Conservation (phyloP, 2,113 vertebrate species). For the Coracopsis vasa region DNA sequence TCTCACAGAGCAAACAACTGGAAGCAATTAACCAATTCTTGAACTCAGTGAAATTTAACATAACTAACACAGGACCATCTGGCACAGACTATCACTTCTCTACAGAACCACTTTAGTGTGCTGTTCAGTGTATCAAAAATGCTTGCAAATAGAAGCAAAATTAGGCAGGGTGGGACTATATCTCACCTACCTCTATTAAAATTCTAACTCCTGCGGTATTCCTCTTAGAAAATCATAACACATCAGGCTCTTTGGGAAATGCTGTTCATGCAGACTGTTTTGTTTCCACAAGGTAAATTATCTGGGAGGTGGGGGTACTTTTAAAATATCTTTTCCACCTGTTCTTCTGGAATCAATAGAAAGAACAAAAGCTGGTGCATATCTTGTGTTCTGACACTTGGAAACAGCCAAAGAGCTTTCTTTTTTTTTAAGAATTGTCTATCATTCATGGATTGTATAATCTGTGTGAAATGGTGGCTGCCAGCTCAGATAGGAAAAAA, state of each 20-base stretch:
- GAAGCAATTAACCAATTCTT: slow-evolving; percentile 48
- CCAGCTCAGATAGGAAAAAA: background rate
- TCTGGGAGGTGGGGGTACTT: background rate
- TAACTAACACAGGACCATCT: slow-evolving; percentile 6
- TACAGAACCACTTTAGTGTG: background rate
- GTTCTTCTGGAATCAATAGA: background rate
- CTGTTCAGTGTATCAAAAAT: background rate
- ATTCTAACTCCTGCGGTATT: background rate
- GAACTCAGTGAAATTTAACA: slow-evolving; percentile 17
- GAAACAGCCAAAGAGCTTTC: background rate
- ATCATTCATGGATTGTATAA: background rate
- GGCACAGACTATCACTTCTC: background rate
- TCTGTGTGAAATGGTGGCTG: background rate
- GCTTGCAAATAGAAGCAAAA: background rate
- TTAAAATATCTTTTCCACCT: background rate
- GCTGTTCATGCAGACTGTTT: background rate
- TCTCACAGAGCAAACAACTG: slow-evolving; percentile 37
- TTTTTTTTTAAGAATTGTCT: background rate
- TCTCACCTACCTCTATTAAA: background rate
- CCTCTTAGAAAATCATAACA: background rate
- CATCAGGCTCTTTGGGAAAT: background rate
- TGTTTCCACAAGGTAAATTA: background rate
- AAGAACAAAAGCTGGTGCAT: background rate
- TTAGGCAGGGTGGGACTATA: background rate
- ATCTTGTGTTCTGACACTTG: background rate